Evolutionary conservation across 2,888 invertebrate species (phyloP).

Genomic region (Nematopogon swammerdamellus): DNA sequence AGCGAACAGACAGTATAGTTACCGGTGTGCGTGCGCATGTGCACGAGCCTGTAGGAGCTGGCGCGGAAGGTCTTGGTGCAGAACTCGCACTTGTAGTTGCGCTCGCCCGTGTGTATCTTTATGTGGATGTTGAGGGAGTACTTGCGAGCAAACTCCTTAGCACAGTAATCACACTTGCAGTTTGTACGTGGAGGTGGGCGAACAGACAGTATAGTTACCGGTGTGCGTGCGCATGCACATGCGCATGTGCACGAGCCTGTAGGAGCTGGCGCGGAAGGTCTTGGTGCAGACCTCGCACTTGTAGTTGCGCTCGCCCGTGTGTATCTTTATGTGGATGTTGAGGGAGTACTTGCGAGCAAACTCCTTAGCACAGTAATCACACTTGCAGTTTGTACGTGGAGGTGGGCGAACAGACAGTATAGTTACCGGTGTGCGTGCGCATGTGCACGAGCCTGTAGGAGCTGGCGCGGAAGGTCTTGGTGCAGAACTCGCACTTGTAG

Average conservation of each 20-base stretch:
- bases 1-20: too few species aligned
- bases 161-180: constrained; percentile 89
- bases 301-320: constrained; percentile 85
- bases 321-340: constrained; percentile 80
- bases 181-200: too few species aligned
- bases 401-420: too few species aligned
- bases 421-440: constrained; percentile 75
- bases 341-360: constrained; percentile 86
- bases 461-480: constrained; percentile 80
- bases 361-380: constrained; percentile 85
- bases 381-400: too few species aligned
- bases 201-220: constrained; percentile 56
- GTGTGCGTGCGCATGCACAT: constrained; percentile 89
- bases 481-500: constrained; percentile 82
- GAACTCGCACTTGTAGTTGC: constrained; percentile 82
- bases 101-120: constrained; percentile 82
- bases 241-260: constrained; percentile 77
- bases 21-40: constrained; percentile 84
- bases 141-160: constrained; percentile 83
- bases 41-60: constrained; percentile 79
- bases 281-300: constrained; percentile 82
- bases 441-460: constrained; percentile 82
- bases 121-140: constrained; percentile 84
- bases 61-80: constrained; percentile 83
- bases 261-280: constrained; percentile 81